Evolutionary conservation across 2,888 invertebrate species (phyloP), one percentile per base, ranked within the genome.

Genomic region (Cataglyphis cursor): DNA sequence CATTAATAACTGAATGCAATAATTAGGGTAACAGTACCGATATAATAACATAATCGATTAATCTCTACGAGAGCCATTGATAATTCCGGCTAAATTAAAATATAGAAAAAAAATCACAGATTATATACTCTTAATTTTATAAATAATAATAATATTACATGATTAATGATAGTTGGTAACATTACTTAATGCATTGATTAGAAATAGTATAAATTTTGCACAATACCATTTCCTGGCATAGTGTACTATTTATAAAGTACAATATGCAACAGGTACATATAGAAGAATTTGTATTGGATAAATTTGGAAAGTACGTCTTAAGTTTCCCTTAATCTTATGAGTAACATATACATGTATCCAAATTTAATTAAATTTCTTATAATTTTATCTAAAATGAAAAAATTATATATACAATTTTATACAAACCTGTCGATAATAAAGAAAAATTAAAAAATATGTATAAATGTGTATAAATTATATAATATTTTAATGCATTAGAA

Each of bases 51-150:
- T 65, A 75, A 41, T 72, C 62, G 12, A 84, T 70, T 72, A 76
- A 65, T 76, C 81, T 68, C 28, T 70, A 54, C 18, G 4, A 80
- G 57, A 80, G 64, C 44, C 28, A 75, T 82, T 66, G 18, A 41
- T 68, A n/a, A 61, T 59, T 76, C n/a, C n/a, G 48, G 12, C n/a
- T 66, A 80, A 89, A 81, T 83, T 74, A 88, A 88, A 83, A 57
- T 86, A 85, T 51, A 81, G 84, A 86, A 83, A 48, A 87, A 74
- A 86, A 84, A 89, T 89, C 89, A 89, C 90, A 89, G 89, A 84
- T 85, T 74, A 66, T 48, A 75, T 57, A 83, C 4, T 41, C 8
- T 51, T 76, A 85, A 44, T 76, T 64, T 73, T 64, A 82, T 65
- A 76, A 76, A 81, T 72, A 59, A 84, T 76, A 1, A 44, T 66